A percentile compares a stretch with the other conserved stretches of the same genome.
These are phyloP conservation scores for Agrochola macilenta DNA, from an alignment of 2,888 invertebrate genomes.

Conservation along the genomic window DNA sequence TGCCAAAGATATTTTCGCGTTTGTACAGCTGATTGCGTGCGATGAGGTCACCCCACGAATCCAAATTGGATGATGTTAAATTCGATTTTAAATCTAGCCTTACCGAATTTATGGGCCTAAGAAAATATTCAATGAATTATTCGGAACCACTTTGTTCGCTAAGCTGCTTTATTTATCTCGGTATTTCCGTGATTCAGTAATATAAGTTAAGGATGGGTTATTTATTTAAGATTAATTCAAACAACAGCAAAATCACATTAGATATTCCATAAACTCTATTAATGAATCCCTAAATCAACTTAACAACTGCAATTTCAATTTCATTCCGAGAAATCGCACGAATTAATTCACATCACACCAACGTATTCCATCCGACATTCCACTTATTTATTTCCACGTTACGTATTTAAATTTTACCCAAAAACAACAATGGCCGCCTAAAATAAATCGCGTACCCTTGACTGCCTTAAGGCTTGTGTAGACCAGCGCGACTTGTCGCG, in stretches of 20 bases:
- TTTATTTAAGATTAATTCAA: background rate
- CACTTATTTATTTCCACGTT: constrained; percentile 57
- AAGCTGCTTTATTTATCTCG: no score
- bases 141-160: constrained; percentile 11
- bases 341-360: constrained; percentile 52
- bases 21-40: constrained; percentile 87
- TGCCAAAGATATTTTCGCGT: constrained; percentile 86
- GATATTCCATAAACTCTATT: background rate
- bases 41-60: constrained; percentile 79
- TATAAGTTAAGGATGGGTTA: background rate
- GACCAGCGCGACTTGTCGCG: no score
- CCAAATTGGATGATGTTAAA: constrained; percentile 71
- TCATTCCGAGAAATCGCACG: constrained; percentile 6
- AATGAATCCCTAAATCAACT: background rate
- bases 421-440: constrained; percentile 62
- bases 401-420: constrained; percentile 61
- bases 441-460: constrained; percentile 76
- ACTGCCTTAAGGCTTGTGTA: no score
- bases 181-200: background rate
- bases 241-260: background rate
- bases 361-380: constrained; percentile 45
- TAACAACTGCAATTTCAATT: constrained; percentile 17
- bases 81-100: constrained; percentile 59
- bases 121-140: constrained; percentile 37
- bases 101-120: constrained; percentile 35